Conservation (phyloP, 2,113 vertebrate genomes). For the Gopherus evgoodei region DNA sequence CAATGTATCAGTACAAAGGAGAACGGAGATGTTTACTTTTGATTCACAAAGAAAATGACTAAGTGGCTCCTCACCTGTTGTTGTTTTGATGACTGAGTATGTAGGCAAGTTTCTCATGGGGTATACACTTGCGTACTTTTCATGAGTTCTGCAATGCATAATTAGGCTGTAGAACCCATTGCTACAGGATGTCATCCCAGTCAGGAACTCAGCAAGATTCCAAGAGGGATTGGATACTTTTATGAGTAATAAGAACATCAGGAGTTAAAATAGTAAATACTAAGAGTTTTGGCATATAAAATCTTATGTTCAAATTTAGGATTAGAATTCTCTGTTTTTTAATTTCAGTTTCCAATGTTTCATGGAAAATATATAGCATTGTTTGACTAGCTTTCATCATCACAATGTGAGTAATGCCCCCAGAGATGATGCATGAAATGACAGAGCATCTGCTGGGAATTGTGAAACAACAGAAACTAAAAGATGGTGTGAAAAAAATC, state of each 20-base stretch:
- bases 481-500: background rate
- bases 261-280: background rate
- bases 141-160: background rate
- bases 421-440: accelerated
- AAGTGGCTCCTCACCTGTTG: slow-evolving; percentile 27
- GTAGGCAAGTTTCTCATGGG: background rate
- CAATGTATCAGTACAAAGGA: slow-evolving; percentile 7
- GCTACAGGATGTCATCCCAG: background rate
- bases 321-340: background rate
- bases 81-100: slow-evolving; percentile 37
- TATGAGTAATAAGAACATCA: background rate
- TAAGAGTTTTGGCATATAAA: background rate
- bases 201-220: background rate
- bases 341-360: background rate
- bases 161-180: background rate
- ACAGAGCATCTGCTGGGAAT: background rate
- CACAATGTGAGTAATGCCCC: background rate
- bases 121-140: slow-evolving; percentile 16
- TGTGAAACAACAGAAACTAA: background rate
- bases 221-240: background rate
- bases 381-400: background rate
- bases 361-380: background rate
- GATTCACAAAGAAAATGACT: slow-evolving; percentile 43
- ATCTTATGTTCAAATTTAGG: background rate
- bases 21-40: slow-evolving; percentile 31